Base-by-base conservation (phyloP, 2,888 invertebrate genomes). In the Chymomyza procnemis region DNA sequence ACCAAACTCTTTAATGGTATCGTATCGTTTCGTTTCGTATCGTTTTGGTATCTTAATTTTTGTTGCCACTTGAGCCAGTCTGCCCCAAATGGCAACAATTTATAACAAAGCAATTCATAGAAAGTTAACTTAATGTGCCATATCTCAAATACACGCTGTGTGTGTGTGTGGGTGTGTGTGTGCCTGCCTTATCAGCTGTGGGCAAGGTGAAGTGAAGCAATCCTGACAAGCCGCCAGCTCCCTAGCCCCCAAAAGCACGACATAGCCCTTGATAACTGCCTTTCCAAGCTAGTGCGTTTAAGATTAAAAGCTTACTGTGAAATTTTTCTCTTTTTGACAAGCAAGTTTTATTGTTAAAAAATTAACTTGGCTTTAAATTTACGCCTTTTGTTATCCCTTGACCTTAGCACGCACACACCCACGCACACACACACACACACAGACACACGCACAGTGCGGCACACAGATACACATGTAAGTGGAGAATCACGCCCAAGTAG, bases 361-460 rank as follows among this genome's bases (percentile, higher is more conserved):
- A 82, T 82, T 82, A 86, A 82, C 82, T 86, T 21, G 82, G 69
- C 81, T 77, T 82, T 84, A 82, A 82, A 82, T 86, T 84, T 76
- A 86, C 81, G 87, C 85, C 81, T 84, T 86, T 82, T 82, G 87
- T 82, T 82, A 86, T 79, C 75, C 85, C 72, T 75, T 81, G 85
- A 81, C 82, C 79, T 82, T 64, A 73, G 59, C 56, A 61, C 46
- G 61, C 54, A 71, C 73, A 60, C 48, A 18, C 54, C 9, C 21
- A 1, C 54, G 61, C 54, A 68, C 56, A 58, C 68, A 57, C 57
- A 41, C 47, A 22, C 58, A 64, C 55, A 18, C 56, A 59, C n/a
- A 60, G 34, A 30, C 18, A 56, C 34, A 54, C 64, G 34, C 52
- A 57, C 58, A 55, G 54, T 26, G 59, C 59, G 67, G 60, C 50